phyloP scores from a whole-genome alignment of 1,140 invertebrate genomes.

The Capitella teleta region DNA sequence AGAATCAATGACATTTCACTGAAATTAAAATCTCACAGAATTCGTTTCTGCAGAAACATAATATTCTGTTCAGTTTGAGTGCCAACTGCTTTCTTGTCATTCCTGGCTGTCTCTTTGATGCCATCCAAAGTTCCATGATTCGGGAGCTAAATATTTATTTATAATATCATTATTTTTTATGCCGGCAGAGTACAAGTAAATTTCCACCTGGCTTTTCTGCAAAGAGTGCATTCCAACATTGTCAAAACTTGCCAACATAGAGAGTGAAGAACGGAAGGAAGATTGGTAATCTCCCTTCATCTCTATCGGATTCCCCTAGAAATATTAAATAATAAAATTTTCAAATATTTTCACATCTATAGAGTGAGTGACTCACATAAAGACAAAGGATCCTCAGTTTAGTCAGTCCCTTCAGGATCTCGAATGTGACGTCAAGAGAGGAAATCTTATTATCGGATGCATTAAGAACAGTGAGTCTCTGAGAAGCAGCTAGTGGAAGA shows the following conservation, averaged over 20 bases:
- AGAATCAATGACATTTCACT: no score
- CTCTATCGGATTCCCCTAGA: slow-evolving; percentile 4
- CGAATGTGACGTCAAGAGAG: neutral
- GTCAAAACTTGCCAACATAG: neutral
- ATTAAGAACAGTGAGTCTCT: neutral
- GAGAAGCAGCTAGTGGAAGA: slow-evolving; percentile 2
- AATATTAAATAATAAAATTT: neutral
- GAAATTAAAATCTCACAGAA: no score
- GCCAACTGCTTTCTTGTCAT: no score
- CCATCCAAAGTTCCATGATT: neutral
- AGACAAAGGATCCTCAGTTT: neutral
- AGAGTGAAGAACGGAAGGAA: neutral
- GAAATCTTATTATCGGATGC: slow-evolving; percentile 7
- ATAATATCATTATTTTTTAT: neutral
- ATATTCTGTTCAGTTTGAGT: no score
- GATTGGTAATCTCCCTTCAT: neutral
- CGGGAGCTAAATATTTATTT: neutral
- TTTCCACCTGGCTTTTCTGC: neutral
- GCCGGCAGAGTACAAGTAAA: neutral
- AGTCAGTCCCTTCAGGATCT: slow-evolving; percentile 6
- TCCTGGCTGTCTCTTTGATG: no score
- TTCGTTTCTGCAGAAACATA: no score
- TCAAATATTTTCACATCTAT: neutral
- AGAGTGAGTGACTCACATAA: neutral
- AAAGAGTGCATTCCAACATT: slow-evolving; percentile 1